Evolutionary conservation across 2,113 vertebrate genomes (phyloP).

Genomic region (Ahaetulla prasina): DNA sequence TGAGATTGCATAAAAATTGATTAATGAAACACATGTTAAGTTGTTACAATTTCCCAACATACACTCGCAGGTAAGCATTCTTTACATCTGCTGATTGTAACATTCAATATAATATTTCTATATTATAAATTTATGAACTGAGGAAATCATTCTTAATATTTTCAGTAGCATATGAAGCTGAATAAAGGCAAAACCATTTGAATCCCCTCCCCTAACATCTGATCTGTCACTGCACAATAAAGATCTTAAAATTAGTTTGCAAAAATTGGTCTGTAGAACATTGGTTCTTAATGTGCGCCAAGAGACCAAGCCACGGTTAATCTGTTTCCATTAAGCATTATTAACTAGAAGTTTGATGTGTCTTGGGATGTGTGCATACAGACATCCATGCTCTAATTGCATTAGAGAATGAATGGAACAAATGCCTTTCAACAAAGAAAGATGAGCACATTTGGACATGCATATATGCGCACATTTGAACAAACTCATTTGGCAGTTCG

Average conservation of each 20-base stretch:
- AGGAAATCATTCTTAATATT: not conserved
- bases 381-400: not conserved
- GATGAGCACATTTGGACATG: not conserved
- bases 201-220: not conserved
- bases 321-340: conserved; percentile 38
- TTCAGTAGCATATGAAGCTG: not conserved
- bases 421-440: not conserved
- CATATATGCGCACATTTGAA: not conserved
- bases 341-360: conserved; percentile 15
- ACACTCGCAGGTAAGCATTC: not conserved
- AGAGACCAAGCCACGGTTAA: not conserved
- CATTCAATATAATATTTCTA: not conserved
- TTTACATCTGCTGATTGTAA: not conserved
- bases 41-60: not conserved
- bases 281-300: not conserved
- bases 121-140: not conserved
- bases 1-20: not conserved
- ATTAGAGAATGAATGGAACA: not conserved
- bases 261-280: conserved; percentile 20
- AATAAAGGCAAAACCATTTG: not conserved
- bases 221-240: not conserved
- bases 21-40: not conserved
- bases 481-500: not conserved
- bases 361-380: not conserved
- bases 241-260: not conserved